Conservation (phyloP, 2,888 invertebrate species). For the Drosophila borealis region DNA sequence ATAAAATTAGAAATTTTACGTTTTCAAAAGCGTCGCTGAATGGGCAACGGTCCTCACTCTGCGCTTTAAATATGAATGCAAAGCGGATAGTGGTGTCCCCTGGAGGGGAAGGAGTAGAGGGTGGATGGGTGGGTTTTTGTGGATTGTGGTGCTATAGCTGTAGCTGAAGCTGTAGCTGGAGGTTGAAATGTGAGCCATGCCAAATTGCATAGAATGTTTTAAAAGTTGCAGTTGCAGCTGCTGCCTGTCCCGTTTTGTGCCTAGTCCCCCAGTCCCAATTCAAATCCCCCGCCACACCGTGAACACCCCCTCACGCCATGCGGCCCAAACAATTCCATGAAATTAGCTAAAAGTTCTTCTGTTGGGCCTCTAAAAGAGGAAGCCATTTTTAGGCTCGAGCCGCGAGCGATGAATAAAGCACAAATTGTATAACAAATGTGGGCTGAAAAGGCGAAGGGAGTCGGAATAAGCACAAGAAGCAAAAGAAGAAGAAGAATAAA, state of each 20-base stretch:
- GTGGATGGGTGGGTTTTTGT: constrained; percentile 9
- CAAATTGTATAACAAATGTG: constrained; percentile 68
- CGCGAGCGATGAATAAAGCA: constrained; percentile 62
- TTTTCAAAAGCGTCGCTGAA: constrained; percentile 66
- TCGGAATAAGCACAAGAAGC: constrained; percentile 29
- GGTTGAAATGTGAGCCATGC: constrained; percentile 68
- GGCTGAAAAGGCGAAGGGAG: constrained; percentile 54
- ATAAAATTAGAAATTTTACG: constrained; percentile 80
- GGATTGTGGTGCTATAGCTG: constrained; percentile 14
- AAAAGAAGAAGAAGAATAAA: constrained; percentile 1
- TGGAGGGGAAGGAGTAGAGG: background rate
- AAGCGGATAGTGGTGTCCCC: constrained; percentile 30
- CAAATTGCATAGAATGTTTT: constrained; percentile 76
- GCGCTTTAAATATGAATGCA: constrained; percentile 74
- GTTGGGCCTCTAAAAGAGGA: constrained; percentile 34
- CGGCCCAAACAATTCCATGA: constrained; percentile 71
- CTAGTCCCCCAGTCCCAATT: constrained; percentile 23
- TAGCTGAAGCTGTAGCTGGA: constrained; percentile 19
- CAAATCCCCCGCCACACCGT: background rate
- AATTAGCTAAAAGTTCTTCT: constrained; percentile 73
- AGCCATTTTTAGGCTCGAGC: constrained; percentile 75
- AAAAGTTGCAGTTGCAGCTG: constrained; percentile 78
- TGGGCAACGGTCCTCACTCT: constrained; percentile 39
- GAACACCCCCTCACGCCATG: background rate
- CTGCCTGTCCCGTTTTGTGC: constrained; percentile 46